phyloP scores from a whole-genome alignment of 1,140 invertebrate species.

The Drosophila trapezifrons region DNA sequence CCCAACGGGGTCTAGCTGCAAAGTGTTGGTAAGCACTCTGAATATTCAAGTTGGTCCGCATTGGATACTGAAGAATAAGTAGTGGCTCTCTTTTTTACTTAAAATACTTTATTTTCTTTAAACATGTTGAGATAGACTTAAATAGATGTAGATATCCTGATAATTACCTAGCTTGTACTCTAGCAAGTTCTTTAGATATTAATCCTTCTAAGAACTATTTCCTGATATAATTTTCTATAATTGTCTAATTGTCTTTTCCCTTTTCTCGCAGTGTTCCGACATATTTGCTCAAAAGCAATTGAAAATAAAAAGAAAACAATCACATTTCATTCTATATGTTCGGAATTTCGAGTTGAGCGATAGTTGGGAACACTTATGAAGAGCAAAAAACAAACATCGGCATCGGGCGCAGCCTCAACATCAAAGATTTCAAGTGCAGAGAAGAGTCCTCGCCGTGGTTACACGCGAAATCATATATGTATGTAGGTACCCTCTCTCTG shows the following conservation, averaged over 20 bases:
- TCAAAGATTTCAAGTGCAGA: conserved; percentile 55
- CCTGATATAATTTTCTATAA: not conserved
- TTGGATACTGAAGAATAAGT: too few species aligned
- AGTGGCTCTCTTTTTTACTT: too few species aligned
- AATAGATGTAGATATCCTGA: too few species aligned
- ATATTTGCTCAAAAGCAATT: conserved; percentile 31
- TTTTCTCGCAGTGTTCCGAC: conserved; percentile 15
- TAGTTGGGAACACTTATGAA: conserved; percentile 45
- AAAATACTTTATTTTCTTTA: too few species aligned
- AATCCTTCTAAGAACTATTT: not conserved
- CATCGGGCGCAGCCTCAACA: conserved; percentile 9
- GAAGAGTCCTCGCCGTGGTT: conserved; percentile 27
- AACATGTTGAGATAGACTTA: too few species aligned
- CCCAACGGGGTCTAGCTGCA: too few species aligned
- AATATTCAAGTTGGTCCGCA: too few species aligned
- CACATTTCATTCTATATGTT: conserved; percentile 42
- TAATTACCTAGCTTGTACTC: too few species aligned
- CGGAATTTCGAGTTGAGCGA: conserved; percentile 43
- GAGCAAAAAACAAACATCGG: conserved; percentile 15
- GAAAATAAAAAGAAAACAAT: conserved; percentile 22
- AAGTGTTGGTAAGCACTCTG: too few species aligned
- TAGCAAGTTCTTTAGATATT: too few species aligned
- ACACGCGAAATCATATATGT: conserved; percentile 23
- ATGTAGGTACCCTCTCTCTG: too few species aligned
- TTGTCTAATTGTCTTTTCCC: too few species aligned